Base-by-base conservation (phyloP, 2,888 invertebrate genomes). In the Eupithecia pulchellata region DNA sequence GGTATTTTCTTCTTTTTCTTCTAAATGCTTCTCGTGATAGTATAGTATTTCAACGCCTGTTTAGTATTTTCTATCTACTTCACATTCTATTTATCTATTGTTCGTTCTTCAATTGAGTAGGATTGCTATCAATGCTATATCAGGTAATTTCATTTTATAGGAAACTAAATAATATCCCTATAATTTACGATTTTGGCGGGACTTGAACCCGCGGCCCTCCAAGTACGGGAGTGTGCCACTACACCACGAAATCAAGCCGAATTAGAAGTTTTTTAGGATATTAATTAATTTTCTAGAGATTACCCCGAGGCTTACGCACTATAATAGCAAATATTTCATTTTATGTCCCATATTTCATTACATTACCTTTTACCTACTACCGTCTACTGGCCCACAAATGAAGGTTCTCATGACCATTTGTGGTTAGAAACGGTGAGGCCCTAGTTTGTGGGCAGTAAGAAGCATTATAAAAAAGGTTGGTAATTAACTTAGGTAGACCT, bases 341-440 rank as follows among this genome's bases (percentile, higher is more conserved):
- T 30, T 36, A 34, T 36, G 65, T 58, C 34, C 57, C 61, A 71
- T 55, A 60, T 71, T 65, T 61, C 58, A 62, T 62, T 64, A 55
- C 1, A 14, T 55, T 27, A 42, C 27, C 39, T 61, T 58, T 61
- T 17, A 25, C 42, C 57, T 42, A 6, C 36, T 65, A 62, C 32
- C 64, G 25, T 55, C 30, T 57, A 27, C 67, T n/a, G 42, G 25
- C 34, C 20, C 65, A 68, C 72, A 68, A 62, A 64, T 52, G n/a
- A 62, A 66, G 68, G 72, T 69, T 72, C 63, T 66, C 72, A 68
- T 65, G 20, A 47, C 30, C 57, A 29, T 36, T 66, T 66, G 72
- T 68, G 72, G 68, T 72, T 66, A 66, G 65, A 68, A 72, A 69
- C 52, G 47, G 66, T 27, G 29, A 30, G 25, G 61, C 63, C 42